These are phyloP conservation scores for Daubentonia madagascariensis DNA, from an alignment of 2,113 vertebrate genomes.

Conservation along the genomic window DNA sequence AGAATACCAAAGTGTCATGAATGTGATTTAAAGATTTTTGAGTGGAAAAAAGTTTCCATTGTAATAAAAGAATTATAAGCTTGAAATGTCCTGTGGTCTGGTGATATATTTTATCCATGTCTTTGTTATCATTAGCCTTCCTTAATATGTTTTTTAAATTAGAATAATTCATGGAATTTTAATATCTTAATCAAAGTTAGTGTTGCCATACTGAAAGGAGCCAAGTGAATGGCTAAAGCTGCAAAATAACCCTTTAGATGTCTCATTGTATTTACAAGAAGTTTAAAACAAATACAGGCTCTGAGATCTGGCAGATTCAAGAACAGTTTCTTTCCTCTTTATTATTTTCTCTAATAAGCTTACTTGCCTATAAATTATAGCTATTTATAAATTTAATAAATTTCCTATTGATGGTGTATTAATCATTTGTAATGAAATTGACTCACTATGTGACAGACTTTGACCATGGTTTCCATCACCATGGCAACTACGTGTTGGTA, in stretches of 20 bases:
- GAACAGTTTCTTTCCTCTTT: background rate
- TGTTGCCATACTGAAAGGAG: background rate
- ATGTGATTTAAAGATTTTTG: slow-evolving; percentile 58
- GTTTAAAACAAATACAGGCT: background rate
- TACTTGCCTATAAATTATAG: background rate
- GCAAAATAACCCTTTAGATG: background rate
- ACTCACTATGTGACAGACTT: background rate
- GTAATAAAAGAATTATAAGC: slow-evolving; percentile 33
- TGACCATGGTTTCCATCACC: slow-evolving; percentile 5
- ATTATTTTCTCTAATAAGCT: slow-evolving; percentile 10
- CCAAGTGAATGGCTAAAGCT: background rate
- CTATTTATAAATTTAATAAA: slow-evolving; percentile 17
- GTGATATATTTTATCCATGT: slow-evolving; percentile 1
- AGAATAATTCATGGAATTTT: slow-evolving; percentile 19
- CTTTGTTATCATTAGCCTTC: slow-evolving; percentile 35
- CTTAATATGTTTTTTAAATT: slow-evolving; percentile 31
- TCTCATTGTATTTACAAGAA: slow-evolving; percentile 15
- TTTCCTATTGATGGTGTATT: slow-evolving; percentile 43
- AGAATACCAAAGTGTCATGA: slow-evolving; percentile 51
- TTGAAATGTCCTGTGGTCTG: background rate
- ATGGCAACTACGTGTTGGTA: slow-evolving; percentile 34
- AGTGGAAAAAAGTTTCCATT: background rate
- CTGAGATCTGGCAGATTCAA: background rate
- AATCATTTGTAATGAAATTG: slow-evolving; percentile 48
- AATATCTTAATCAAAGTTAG: slow-evolving; percentile 21